Percentiles rank a stretch among this genome's conserved stretches.
Conservation (phyloP, 2,113 vertebrate species). For the Gopherus evgoodei region DNA sequence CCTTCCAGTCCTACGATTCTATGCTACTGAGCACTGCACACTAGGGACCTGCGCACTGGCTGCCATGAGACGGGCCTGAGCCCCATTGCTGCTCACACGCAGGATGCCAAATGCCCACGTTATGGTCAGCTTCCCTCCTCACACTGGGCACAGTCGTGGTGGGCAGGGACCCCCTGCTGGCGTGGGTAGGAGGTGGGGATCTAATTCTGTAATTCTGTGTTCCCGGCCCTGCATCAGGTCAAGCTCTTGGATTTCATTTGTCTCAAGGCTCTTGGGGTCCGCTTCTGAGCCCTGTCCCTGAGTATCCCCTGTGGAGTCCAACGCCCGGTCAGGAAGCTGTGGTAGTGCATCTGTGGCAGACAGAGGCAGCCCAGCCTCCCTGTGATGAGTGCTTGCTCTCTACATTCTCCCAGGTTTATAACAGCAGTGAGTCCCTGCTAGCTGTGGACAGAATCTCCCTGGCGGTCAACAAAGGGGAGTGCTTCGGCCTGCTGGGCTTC, state of each 20-base stretch:
- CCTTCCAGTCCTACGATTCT: no score
- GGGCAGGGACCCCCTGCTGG: neutral
- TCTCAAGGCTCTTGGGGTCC: neutral
- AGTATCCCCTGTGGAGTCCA: neutral
- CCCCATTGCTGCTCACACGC: neutral
- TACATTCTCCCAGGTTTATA: slow-evolving; percentile 84
- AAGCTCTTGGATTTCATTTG: neutral
- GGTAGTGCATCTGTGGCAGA: neutral
- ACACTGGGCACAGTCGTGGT: neutral
- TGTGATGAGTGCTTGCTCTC: accelerated
- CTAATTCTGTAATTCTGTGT: neutral
- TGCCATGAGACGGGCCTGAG: neutral
- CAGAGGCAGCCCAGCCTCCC: no score
- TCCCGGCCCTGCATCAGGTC: no score
- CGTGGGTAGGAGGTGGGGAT: neutral
- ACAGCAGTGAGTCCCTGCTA: slow-evolving; percentile 82
- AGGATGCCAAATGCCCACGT: neutral
- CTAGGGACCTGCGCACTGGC: neutral
- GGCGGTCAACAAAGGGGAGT: slow-evolving; percentile 92
- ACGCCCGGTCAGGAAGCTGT: neutral
- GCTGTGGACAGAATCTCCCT: slow-evolving; percentile 94
- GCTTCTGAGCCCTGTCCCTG: neutral
- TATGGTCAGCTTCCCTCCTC: neutral
- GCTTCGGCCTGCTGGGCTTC: slow-evolving; percentile 96
- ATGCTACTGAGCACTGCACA: neutral